Conservation (phyloP, 1,140 invertebrate species). For the Globodera rostochiensis region DNA sequence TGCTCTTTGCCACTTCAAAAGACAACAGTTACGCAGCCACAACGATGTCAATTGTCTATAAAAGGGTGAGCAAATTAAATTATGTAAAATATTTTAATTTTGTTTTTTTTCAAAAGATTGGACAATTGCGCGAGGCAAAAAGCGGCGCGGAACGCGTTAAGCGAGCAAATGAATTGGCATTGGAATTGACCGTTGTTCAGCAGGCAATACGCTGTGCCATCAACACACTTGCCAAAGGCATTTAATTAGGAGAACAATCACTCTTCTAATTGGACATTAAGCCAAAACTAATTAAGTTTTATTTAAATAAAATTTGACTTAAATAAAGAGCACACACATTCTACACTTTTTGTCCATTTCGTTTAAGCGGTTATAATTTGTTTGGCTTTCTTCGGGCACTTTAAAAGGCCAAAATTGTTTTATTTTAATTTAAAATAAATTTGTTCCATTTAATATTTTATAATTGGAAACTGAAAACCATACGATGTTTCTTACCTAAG, state of each 20-base stretch:
- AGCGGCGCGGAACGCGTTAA: slow-evolving; percentile 15
- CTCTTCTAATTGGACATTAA: too few relatives aligned
- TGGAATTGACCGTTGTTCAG: slow-evolving; percentile 53
- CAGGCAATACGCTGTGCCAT: slow-evolving; percentile 51
- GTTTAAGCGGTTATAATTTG: too few relatives aligned
- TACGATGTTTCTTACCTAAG: too few relatives aligned
- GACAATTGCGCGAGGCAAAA: slow-evolving; percentile 16
- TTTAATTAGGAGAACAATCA: background rate
- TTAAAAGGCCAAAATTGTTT: too few relatives aligned
- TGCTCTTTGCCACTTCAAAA: slow-evolving; percentile 53
- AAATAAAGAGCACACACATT: too few relatives aligned
- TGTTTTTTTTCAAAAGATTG: background rate
- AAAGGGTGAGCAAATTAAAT: slow-evolving; percentile 31
- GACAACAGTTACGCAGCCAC: slow-evolving; percentile 48
- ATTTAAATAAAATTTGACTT: too few relatives aligned
- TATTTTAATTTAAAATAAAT: too few relatives aligned
- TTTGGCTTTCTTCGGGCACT: too few relatives aligned
- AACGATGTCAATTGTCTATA: slow-evolving; percentile 53
- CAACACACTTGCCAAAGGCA: slow-evolving; percentile 36
- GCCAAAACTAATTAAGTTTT: too few relatives aligned
- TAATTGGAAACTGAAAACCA: too few relatives aligned
- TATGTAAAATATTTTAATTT: background rate
- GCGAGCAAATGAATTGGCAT: slow-evolving; percentile 37
- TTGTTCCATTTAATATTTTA: too few relatives aligned
- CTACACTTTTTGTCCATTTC: too few relatives aligned